A percentile compares a stretch with the other conserved stretches of the same genome.
These are phyloP conservation scores for Thera obeliscata DNA, from an alignment of 2,888 invertebrate species.

Conservation along the genomic window DNA sequence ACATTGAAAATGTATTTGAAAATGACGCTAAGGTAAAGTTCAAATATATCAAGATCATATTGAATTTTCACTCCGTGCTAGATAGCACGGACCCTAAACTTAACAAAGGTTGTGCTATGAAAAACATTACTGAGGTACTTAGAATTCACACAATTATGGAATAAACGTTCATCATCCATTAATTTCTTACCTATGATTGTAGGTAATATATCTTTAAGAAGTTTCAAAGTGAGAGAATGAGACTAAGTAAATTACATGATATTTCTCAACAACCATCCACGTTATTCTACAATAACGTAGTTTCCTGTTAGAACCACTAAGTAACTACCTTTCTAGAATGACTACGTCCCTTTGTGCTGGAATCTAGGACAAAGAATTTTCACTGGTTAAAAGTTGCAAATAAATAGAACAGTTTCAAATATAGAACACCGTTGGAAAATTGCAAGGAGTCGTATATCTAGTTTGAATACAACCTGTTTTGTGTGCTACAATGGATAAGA, in stretches of 20 bases:
- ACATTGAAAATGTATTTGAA: no score
- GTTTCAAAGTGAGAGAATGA: no score
- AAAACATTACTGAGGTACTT: no score
- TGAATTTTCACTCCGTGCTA: no score
- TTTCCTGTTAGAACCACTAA: not conserved
- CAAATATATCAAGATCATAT: no score
- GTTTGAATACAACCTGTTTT: conserved; percentile 50
- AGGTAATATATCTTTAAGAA: no score
- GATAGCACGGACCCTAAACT: no score
- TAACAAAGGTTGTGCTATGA: no score
- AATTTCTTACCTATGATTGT: no score
- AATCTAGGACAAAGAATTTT: conserved; percentile 27
- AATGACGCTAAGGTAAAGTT: no score
- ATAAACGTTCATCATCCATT: no score
- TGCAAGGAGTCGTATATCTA: conserved; percentile 41
- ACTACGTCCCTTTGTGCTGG: conserved; percentile 25
- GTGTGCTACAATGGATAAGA: conserved; percentile 47
- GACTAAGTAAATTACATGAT: not conserved
- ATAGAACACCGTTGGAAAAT: conserved; percentile 32
- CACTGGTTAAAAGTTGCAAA: conserved; percentile 14
- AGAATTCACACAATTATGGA: no score
- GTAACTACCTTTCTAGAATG: conserved; percentile 4
- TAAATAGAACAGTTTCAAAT: conserved; percentile 30
- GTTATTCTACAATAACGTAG: not conserved
- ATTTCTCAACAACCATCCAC: conserved; percentile 6